A percentile compares a stretch with the other conserved stretches of the same genome.
Evolutionary conservation across 1,140 invertebrate species (phyloP).

Genomic region (Monochamus saltuarius): DNA sequence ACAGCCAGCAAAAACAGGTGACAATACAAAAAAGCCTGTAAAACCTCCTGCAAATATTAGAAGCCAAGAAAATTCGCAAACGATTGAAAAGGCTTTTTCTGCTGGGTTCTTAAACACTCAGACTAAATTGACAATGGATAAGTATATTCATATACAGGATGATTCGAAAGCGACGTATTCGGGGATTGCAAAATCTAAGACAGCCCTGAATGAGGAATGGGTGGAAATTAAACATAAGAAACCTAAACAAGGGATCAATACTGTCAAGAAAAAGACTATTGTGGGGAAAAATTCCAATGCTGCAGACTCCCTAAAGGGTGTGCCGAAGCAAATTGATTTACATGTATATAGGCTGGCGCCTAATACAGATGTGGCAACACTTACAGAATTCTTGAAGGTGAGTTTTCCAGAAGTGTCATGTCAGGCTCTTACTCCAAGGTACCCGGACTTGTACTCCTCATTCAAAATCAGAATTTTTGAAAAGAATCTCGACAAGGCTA

Average conservation of each 20-base stretch:
- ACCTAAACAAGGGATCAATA: not conserved
- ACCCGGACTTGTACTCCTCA: conserved; percentile 9
- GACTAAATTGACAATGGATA: conserved; percentile 15
- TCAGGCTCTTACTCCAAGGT: conserved; percentile 1
- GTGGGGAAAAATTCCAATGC: conserved; percentile 2
- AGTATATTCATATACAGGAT: conserved; percentile 13
- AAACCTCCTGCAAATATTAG: not conserved
- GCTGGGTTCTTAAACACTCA: conserved; percentile 10
- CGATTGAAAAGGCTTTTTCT: not conserved
- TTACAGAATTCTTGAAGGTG: not conserved
- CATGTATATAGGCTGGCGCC: conserved; percentile 6
- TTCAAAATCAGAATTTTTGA: conserved; percentile 3
- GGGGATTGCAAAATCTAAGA: no score
- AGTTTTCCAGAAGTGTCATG: conserved; percentile 4
- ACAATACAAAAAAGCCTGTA: not conserved
- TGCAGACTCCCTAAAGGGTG: conserved; percentile 3
- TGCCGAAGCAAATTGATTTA: conserved; percentile 4
- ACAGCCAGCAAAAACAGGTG: not conserved
- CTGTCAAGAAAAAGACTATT: not conserved
- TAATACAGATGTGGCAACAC: conserved; percentile 3
- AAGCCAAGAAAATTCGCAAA: conserved; percentile 9
- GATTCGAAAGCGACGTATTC: not conserved
- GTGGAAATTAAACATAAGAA: not conserved
- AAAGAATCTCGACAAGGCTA: conserved; percentile 2
- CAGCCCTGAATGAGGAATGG: no score